A percentile compares a stretch with the other conserved stretches of the same genome.
phyloP scores from a whole-genome alignment of 2,888 invertebrate species.

The Hypselothyrea guttata region DNA sequence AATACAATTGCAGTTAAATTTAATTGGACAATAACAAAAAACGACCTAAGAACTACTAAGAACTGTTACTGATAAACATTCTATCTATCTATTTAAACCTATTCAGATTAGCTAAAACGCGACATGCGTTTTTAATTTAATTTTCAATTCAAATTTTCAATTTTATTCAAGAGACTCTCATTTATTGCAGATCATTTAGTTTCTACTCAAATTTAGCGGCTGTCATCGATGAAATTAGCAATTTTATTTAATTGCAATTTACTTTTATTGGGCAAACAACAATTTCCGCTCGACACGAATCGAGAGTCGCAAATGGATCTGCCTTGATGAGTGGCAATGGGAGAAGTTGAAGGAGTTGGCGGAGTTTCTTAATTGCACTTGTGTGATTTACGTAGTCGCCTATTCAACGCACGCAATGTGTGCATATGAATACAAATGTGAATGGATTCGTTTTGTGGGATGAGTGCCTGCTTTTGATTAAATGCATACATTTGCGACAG shows the following conservation, averaged over 20 bases:
- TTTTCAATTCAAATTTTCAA: conserved; percentile 7
- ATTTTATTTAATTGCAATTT: conserved; percentile 77
- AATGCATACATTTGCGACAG: conserved; percentile 27
- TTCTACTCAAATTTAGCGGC: conserved; percentile 56
- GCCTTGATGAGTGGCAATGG: conserved; percentile 19
- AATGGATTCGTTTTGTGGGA: conserved; percentile 25
- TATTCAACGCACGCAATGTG: conserved; percentile 72
- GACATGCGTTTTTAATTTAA: not conserved
- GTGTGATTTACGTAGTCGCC: conserved; percentile 73
- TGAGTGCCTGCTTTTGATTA: conserved; percentile 50
- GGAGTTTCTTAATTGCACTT: conserved; percentile 67
- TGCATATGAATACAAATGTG: conserved; percentile 1
- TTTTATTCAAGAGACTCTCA: conserved; percentile 23
- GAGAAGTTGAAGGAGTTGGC: conserved; percentile 43
- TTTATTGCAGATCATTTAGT: conserved; percentile 23
- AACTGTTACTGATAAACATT: too few species aligned
- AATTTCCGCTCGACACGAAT: conserved; percentile 61
- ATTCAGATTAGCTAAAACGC: not conserved
- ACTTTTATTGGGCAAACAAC: conserved; percentile 76
- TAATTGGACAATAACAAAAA: too few species aligned
- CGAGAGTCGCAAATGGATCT: conserved; percentile 30
- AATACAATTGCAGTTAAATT: too few species aligned
- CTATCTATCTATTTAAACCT: not conserved
- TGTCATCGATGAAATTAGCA: conserved; percentile 77
- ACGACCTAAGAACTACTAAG: too few species aligned